phyloP scores from a whole-genome alignment of 2,888 invertebrate species.

The Drosophila phalerata region DNA sequence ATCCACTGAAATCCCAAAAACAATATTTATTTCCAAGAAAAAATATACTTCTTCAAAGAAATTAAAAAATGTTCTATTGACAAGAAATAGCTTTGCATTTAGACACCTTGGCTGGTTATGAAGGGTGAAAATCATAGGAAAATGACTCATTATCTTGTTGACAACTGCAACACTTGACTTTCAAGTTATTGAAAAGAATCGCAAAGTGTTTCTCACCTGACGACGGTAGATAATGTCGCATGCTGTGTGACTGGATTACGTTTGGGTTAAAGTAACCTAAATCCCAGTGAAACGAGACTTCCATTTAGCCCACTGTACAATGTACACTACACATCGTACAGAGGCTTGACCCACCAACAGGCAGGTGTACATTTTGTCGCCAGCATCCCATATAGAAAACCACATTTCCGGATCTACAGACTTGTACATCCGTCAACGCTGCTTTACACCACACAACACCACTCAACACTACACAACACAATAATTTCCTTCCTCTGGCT shows the following conservation, averaged over 20 bases:
- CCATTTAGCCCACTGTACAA: constrained; percentile 42
- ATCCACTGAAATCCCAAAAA: not conserved
- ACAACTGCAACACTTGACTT: constrained; percentile 13
- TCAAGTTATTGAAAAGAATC: constrained; percentile 24
- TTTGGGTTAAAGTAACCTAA: constrained; percentile 53
- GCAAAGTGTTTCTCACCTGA: constrained; percentile 11
- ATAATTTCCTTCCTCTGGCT: constrained; percentile 16
- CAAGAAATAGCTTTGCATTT: no score
- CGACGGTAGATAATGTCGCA: constrained; percentile 26
- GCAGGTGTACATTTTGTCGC: constrained; percentile 63
- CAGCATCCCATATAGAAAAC: constrained; percentile 66
- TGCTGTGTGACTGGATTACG: constrained; percentile 27
- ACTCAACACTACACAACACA: constrained; percentile 18
- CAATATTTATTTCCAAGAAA: not conserved
- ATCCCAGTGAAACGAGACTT: constrained; percentile 74
- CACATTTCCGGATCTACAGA: constrained; percentile 74
- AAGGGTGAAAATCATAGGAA: not conserved
- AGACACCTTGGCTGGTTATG: not conserved
- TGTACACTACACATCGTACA: constrained; percentile 4
- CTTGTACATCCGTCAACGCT: constrained; percentile 57
- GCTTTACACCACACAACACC: constrained; percentile 10
- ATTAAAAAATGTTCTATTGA: not conserved
- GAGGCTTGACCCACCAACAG: constrained; percentile 15
- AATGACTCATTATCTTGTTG: not conserved
- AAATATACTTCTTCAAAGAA: not conserved